Percentiles rank a stretch among this genome's conserved stretches.
phyloP scores from a whole-genome alignment of 2,797 vertebrate species.

The Catamblyrhynchus diadema region DNA sequence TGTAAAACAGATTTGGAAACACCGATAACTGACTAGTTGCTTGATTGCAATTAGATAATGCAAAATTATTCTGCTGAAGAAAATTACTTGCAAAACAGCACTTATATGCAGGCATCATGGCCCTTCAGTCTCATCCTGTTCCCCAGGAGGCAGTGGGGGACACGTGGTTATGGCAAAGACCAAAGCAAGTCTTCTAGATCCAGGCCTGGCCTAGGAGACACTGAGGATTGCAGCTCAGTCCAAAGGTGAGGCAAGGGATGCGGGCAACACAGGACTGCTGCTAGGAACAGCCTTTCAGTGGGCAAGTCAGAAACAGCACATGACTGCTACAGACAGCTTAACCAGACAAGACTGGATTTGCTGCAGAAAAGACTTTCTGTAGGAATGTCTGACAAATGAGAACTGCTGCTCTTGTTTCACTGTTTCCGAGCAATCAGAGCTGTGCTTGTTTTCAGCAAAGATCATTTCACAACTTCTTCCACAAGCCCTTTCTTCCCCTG shows the following conservation, averaged over 20 bases:
- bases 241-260: too few relatives aligned
- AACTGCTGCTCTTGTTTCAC: neutral
- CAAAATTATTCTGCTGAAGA: neutral
- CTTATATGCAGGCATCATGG: accelerated
- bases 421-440: neutral
- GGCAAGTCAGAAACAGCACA: neutral
- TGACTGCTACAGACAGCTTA: neutral
- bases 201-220: neutral
- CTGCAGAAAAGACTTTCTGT: neutral
- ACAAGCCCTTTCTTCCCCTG: neutral
- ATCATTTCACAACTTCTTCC: neutral
- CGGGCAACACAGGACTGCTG: neutral
- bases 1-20: neutral
- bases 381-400: neutral
- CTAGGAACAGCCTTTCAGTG: neutral
- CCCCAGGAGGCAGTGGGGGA: neutral
- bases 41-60: slow-evolving; percentile 9
- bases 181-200: neutral
- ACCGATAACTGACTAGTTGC: neutral
- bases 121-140: neutral
- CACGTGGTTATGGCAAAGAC: accelerated
- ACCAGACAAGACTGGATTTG: neutral
- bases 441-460: neutral
- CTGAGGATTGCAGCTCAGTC: neutral
- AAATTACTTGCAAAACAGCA: neutral